Conservation (phyloP, 2,113 vertebrate genomes). For the Herpetotheres cachinnans region DNA sequence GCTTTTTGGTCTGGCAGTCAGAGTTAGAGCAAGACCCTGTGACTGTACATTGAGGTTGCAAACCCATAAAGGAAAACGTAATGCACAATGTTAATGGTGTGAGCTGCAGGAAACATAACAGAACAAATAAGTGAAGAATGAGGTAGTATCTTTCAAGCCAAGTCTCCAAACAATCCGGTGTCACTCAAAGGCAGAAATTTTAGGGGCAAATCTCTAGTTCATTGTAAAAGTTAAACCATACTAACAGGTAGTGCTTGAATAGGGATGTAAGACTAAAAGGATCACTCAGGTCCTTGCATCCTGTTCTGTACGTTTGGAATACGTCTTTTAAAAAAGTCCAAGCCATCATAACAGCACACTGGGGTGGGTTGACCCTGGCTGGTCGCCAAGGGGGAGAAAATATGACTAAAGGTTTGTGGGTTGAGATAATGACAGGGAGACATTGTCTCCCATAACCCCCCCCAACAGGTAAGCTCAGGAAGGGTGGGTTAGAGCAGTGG, state of each 20-base stretch:
- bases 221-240: background rate
- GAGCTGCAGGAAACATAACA: accelerated
- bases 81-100: background rate
- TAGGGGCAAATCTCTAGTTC: background rate
- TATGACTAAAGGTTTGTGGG: accelerated
- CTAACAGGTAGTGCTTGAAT: background rate
- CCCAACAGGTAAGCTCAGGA: no score
- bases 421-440: no score
- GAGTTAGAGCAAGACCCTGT: background rate
- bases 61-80: background rate
- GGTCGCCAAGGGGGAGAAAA: background rate
- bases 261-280: background rate
- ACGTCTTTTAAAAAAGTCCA: background rate
- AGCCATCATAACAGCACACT: background rate
- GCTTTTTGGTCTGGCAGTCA: background rate
- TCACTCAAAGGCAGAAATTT: background rate
- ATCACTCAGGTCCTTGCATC: accelerated
- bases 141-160: background rate
- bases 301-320: background rate
- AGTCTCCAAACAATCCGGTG: background rate
- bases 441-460: no score
- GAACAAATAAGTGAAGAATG: background rate
- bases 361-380: background rate
- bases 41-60: background rate
- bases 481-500: no score